Percentiles rank a stretch among this genome's conserved stretches.
Conservation (phyloP, 2,113 vertebrate species). For the Chrysochloris asiatica region DNA sequence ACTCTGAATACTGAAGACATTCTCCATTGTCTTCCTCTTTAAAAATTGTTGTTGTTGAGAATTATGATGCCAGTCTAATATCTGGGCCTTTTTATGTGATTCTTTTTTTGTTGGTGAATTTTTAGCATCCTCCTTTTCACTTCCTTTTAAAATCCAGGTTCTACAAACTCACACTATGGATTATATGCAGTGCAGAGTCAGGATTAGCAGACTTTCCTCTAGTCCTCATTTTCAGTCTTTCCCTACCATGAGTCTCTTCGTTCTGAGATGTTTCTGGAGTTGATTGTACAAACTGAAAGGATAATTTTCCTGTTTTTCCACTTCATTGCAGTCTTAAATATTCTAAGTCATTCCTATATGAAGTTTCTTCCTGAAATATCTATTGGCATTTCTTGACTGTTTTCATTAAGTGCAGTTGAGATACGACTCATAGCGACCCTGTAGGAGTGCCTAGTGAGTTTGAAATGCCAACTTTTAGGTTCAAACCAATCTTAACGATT, state of each 20-base stretch:
- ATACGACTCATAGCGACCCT: no score
- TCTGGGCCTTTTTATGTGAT: background rate
- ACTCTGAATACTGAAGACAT: background rate
- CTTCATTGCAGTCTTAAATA: background rate
- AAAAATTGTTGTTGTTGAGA: background rate
- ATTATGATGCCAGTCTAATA: background rate
- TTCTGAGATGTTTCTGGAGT: constrained; percentile 4
- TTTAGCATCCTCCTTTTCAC: background rate
- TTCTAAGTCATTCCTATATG: no score
- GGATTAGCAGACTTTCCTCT: background rate
- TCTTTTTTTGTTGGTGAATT: background rate
- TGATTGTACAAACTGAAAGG: background rate
- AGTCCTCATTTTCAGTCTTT: background rate
- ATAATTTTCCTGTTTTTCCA: background rate
- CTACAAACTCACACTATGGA: background rate
- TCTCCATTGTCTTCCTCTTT: background rate
- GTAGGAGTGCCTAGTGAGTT: no score
- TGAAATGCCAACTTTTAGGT: no score
- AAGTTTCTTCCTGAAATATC: background rate
- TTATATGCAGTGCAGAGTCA: no score
- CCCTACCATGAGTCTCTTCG: background rate
- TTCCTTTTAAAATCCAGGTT: background rate
- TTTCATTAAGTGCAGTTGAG: no score
- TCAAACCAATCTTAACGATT: no score
- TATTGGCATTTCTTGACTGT: background rate